Evolutionary conservation across 2,113 vertebrate species (phyloP).

Genomic region (Coregonus clupeaformis): DNA sequence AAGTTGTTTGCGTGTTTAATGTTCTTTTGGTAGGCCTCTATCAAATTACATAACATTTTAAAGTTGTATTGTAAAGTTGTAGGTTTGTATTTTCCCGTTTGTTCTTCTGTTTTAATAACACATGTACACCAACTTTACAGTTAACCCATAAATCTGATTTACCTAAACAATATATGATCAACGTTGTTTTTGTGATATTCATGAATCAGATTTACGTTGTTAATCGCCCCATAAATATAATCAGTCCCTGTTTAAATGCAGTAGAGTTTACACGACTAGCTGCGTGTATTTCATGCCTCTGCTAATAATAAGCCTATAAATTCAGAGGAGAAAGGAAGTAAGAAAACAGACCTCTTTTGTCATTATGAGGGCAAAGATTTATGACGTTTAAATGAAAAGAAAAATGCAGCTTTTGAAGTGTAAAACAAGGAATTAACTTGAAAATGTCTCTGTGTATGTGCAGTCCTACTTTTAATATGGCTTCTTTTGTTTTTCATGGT

Average conservation of each 20-base stretch:
- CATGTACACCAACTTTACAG: too few species aligned
- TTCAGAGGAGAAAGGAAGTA: constrained; percentile 42
- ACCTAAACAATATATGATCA: not conserved
- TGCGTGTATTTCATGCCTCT: constrained; percentile 50
- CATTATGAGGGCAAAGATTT: constrained; percentile 67
- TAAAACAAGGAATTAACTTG: constrained; percentile 47
- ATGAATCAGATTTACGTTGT: constrained; percentile 58
- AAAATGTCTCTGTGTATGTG: constrained; percentile 28
- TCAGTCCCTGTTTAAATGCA: constrained; percentile 32
- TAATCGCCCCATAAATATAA: constrained; percentile 56
- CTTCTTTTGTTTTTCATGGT: constrained; percentile 23
- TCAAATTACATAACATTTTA: too few species aligned
- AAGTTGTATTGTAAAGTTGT: too few species aligned
- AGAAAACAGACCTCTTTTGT: constrained; percentile 53
- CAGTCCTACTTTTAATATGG: constrained; percentile 37
- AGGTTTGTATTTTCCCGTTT: too few species aligned
- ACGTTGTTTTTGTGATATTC: constrained; percentile 23
- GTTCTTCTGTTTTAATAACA: too few species aligned
- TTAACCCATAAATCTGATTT: too few species aligned
- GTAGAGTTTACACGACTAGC: constrained; percentile 34
- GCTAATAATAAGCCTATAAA: constrained; percentile 66
- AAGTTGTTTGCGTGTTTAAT: too few species aligned
- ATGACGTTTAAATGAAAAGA: constrained; percentile 66
- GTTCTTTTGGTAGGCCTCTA: too few species aligned
- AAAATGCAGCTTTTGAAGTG: constrained; percentile 62